Evolutionary conservation across 2,797 vertebrate species (phyloP).

Genomic region (Syngnathus acus): DNA sequence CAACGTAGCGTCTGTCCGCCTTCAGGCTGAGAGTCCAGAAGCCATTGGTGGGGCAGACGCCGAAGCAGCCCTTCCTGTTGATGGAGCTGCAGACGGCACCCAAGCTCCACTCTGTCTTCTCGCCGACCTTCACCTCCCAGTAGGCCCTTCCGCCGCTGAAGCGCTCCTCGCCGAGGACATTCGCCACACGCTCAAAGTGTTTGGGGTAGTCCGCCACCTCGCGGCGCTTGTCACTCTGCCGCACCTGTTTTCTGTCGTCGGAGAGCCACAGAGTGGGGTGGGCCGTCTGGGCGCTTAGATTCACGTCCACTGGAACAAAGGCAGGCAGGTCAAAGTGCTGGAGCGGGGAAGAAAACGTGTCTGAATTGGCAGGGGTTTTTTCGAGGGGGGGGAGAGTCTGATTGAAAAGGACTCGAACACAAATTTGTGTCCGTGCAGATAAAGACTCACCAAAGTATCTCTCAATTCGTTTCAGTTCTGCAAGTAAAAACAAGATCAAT

Average conservation of each 20-base stretch:
- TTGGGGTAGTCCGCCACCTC: conserved; percentile 69
- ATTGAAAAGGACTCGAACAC: neutral
- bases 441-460: conserved; percentile 65
- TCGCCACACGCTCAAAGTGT: conserved; percentile 72
- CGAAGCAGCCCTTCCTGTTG: conserved; percentile 75
- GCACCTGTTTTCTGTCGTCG: conserved; percentile 70
- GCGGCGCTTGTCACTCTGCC: conserved; percentile 58
- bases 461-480: conserved; percentile 68
- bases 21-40: conserved; percentile 72
- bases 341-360: neutral
- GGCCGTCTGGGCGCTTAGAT: conserved; percentile 73
- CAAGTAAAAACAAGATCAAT: conserved; percentile 13
- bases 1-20: conserved; percentile 56
- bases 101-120: conserved; percentile 72
- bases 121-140: conserved; percentile 78
- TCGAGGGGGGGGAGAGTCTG: too few species aligned
- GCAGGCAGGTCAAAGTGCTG: neutral
- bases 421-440: neutral
- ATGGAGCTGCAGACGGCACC: conserved; percentile 67
- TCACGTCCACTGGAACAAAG: conserved; percentile 60
- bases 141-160: conserved; percentile 66
- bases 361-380: too few species aligned
- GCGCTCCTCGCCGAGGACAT: conserved; percentile 70
- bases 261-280: conserved; percentile 74
- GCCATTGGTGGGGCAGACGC: conserved; percentile 67